Evolutionary conservation across 1,140 invertebrate genomes (phyloP).

Genomic region (Ooceraea biroi): DNA sequence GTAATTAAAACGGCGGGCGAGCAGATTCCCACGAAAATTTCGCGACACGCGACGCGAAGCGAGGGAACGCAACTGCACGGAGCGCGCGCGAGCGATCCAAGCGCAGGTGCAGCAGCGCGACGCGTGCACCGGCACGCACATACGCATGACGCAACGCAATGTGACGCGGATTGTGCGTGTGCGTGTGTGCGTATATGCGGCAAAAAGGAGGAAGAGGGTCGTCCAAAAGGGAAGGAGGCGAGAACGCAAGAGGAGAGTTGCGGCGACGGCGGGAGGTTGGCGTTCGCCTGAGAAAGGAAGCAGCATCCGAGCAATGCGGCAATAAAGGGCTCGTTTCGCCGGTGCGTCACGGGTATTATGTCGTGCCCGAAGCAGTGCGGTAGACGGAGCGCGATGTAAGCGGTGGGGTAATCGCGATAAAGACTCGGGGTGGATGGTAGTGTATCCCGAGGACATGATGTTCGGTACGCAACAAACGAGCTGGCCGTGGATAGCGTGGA

Average conservation of each 20-base stretch:
- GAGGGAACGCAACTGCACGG: constrained; percentile 9
- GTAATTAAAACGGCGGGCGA: constrained; percentile 23
- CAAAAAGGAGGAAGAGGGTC: constrained; percentile 41
- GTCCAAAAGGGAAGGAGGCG: constrained; percentile 40
- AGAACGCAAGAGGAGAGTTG: constrained; percentile 3
- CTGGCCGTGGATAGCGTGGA: constrained; percentile 19
- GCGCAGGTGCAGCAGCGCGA: constrained; percentile 47
- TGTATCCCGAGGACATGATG: constrained; percentile 57
- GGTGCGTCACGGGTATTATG: constrained; percentile 73
- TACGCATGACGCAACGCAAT: constrained; percentile 7
- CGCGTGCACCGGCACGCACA: constrained; percentile 26
- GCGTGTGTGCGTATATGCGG: neutral
- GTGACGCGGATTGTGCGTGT: neutral
- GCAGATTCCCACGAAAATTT: constrained; percentile 48
- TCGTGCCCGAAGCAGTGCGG: constrained; percentile 60
- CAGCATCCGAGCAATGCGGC: constrained; percentile 83
- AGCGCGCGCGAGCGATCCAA: too few species aligned
- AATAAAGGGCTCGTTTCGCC: constrained; percentile 84
- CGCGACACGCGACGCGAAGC: constrained; percentile 44
- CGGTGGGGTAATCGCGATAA: constrained; percentile 70
- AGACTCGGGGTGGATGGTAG: constrained; percentile 30
- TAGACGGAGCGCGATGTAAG: constrained; percentile 66
- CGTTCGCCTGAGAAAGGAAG: constrained; percentile 83
- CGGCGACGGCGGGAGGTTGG: constrained; percentile 5
- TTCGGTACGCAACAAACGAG: neutral